A percentile compares a stretch with the other conserved stretches of the same genome.
phyloP scores from a whole-genome alignment of 1,140 invertebrate species.

The Centruroides sculpturatus region DNA sequence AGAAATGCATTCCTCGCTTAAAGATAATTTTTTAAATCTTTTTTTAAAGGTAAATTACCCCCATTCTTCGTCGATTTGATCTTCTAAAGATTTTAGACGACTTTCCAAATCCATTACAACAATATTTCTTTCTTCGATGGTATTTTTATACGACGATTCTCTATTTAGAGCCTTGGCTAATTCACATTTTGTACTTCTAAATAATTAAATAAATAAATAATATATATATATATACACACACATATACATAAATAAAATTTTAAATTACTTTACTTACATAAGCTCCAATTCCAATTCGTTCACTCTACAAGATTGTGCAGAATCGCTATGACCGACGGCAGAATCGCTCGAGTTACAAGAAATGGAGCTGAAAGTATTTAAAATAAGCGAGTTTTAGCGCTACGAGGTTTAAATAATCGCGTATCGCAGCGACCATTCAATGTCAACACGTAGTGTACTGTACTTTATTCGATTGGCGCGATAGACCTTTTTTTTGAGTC shows the following conservation, averaged over 20 bases:
- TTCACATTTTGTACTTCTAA: constrained; percentile 26
- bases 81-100: neutral
- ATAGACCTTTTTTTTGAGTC: no score
- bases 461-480: no score
- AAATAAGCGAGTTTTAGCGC: no score
- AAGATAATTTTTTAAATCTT: no score
- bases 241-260: neutral
- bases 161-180: constrained; percentile 30
- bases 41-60: neutral
- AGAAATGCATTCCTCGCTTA: no score
- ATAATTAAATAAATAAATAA: neutral
- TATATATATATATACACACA: no score
- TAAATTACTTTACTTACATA: constrained; percentile 4
- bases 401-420: no score
- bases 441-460: no score
- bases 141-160: constrained; percentile 28
- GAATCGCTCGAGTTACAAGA: constrained; percentile 12
- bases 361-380: constrained; percentile 4
- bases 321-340: constrained; percentile 12
- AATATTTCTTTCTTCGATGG: constrained; percentile 24
- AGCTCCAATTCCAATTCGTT: constrained; percentile 11
- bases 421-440: no score
- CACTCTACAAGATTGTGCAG: constrained; percentile 2
- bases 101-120: constrained; percentile 9
- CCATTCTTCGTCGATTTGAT: neutral